A percentile compares a stretch with the other conserved stretches of the same genome.
Evolutionary conservation across 2,888 invertebrate species (phyloP).

Genomic region (Lasius platythorax): DNA sequence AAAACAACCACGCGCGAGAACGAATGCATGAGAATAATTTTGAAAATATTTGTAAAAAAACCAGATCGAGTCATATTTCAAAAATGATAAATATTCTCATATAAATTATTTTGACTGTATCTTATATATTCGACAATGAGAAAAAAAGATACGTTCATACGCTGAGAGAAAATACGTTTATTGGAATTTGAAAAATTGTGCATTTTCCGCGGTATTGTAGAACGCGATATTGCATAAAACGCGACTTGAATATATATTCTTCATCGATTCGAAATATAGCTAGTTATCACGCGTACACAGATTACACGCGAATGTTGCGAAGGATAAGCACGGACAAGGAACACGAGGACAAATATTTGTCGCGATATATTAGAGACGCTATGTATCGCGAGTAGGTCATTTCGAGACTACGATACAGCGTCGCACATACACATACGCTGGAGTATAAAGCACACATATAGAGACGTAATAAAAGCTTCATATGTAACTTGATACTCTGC

Average conservation of each 20-base stretch:
- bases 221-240: not conserved
- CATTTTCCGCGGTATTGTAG: too few species aligned
- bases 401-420: constrained; percentile 19
- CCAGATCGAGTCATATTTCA: not conserved
- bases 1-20: not conserved
- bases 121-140: not conserved
- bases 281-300: constrained; percentile 5
- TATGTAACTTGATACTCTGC: constrained; percentile 35
- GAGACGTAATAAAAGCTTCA: constrained; percentile 25
- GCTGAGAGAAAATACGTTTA: not conserved
- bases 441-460: not conserved
- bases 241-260: not conserved
- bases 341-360: constrained; percentile 44
- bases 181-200: not conserved
- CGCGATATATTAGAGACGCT: constrained; percentile 33
- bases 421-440: not conserved
- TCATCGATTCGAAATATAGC: not conserved
- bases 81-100: not conserved
- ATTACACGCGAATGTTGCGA: constrained; percentile 21
- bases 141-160: not conserved
- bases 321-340: constrained; percentile 21
- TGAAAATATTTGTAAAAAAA: constrained; percentile 11
- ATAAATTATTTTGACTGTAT: not conserved
- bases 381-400: constrained; percentile 41
- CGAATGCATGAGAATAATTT: not conserved